Conservation (phyloP, 2,888 invertebrate species). For the Polymixis flavicincta region DNA sequence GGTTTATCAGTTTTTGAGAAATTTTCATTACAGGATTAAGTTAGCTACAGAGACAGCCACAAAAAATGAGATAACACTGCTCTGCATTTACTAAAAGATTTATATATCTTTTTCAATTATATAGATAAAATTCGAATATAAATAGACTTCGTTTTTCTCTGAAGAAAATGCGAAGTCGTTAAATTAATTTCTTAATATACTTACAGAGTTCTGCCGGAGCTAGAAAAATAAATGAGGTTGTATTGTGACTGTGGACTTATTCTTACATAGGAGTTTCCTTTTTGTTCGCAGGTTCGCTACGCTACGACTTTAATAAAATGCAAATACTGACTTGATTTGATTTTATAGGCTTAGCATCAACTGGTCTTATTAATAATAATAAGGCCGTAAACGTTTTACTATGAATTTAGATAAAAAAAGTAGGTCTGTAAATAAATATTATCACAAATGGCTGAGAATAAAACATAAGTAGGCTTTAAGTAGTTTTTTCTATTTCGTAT, state of each 20-base stretch:
- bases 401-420: background rate
- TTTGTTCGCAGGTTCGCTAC: slow-evolving; percentile 8
- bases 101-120: too few relatives aligned
- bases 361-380: too few relatives aligned
- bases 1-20: background rate
- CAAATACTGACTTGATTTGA: slow-evolving; percentile 25
- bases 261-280: slow-evolving; percentile 7
- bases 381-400: background rate
- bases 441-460: background rate
- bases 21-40: background rate
- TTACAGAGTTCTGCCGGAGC: slow-evolving; percentile 5
- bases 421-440: background rate
- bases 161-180: slow-evolving; percentile 23
- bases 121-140: too few relatives aligned
- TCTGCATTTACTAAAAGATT: background rate
- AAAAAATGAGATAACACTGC: background rate
- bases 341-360: slow-evolving; percentile 9
- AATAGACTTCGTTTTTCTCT: too few relatives aligned
- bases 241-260: slow-evolving; percentile 9
- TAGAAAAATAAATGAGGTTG: slow-evolving; percentile 18
- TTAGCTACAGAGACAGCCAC: background rate
- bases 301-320: slow-evolving; percentile 33
- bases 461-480: background rate
- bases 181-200: slow-evolving; percentile 38
- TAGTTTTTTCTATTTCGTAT: background rate